phyloP scores from a whole-genome alignment of 1,140 invertebrate genomes.

The Pteromalus puparum region DNA sequence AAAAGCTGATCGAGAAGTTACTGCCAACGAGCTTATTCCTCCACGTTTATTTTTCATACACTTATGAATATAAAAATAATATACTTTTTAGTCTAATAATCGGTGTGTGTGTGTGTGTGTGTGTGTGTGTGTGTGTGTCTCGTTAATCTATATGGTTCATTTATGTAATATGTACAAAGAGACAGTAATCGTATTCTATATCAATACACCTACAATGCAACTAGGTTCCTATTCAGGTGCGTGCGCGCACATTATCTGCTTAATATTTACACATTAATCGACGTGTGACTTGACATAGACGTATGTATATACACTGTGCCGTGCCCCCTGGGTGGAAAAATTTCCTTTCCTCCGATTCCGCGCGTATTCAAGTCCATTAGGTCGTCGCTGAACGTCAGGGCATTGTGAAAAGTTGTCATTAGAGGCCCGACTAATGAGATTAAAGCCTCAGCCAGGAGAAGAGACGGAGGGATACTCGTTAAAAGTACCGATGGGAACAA shows the following conservation, averaged over 20 bases:
- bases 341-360: not conserved
- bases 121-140: not conserved
- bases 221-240: not conserved
- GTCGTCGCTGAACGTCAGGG: not conserved
- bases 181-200: conserved; percentile 6
- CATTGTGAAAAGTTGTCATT: not conserved
- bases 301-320: not conserved
- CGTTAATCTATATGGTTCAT: conserved; percentile 7
- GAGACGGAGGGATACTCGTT: too few species aligned
- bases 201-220: conserved; percentile 21
- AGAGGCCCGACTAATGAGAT: not conserved
- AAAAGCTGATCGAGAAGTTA: not conserved
- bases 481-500: not conserved
- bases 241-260: too few species aligned
- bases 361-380: too few species aligned
- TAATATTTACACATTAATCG: not conserved
- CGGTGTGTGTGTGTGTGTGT: not conserved
- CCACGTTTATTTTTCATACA: not conserved
- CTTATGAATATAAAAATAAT: not conserved
- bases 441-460: too few species aligned
- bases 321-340: not conserved
- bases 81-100: not conserved
- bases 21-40: not conserved
- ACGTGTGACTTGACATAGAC: not conserved
- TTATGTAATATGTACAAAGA: not conserved